Percentiles rank a stretch among this genome's conserved stretches.
Evolutionary conservation across 2,888 invertebrate genomes (phyloP).

Genomic region (Augochlorella aurata): DNA sequence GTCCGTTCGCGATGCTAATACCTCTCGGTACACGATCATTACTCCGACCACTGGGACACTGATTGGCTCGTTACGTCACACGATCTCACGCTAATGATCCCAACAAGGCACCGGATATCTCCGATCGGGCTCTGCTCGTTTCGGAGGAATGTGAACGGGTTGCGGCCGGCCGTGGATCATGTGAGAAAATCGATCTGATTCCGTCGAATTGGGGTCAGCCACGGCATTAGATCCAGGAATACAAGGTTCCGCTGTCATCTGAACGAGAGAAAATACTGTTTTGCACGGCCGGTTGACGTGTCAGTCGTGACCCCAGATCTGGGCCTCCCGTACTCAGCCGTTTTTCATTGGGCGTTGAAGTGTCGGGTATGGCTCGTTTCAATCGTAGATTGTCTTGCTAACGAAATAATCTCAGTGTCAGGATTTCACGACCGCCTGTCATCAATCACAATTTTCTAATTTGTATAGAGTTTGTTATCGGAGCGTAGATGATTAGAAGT

Average conservation of each 20-base stretch:
- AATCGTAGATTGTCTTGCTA: background rate
- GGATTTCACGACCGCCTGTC: background rate
- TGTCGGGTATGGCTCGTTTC: background rate
- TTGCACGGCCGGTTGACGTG: conserved; percentile 4
- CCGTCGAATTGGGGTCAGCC: conserved; percentile 37
- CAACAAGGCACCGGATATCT: conserved; percentile 78
- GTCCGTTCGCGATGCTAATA: conserved; percentile 77
- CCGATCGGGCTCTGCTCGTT: conserved; percentile 69
- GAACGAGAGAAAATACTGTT: conserved; percentile 7
- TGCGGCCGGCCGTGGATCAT: conserved; percentile 46
- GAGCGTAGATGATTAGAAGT: background rate
- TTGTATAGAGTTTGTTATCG: background rate
- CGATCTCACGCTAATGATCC: conserved; percentile 80
- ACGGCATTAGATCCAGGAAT: conserved; percentile 25
- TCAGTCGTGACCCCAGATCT: conserved; percentile 9
- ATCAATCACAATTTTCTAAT: background rate
- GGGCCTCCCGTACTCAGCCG: background rate
- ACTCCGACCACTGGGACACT: conserved; percentile 74
- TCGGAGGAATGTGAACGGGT: conserved; percentile 71
- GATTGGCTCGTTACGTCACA: conserved; percentile 80
- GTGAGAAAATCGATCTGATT: conserved; percentile 64
- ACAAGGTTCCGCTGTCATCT: conserved; percentile 18
- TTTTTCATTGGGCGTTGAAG: background rate
- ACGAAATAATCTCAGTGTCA: background rate
- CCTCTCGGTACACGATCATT: conserved; percentile 76